Conservation (phyloP, 2,113 vertebrate species). For the Noctilio leporinus region DNA sequence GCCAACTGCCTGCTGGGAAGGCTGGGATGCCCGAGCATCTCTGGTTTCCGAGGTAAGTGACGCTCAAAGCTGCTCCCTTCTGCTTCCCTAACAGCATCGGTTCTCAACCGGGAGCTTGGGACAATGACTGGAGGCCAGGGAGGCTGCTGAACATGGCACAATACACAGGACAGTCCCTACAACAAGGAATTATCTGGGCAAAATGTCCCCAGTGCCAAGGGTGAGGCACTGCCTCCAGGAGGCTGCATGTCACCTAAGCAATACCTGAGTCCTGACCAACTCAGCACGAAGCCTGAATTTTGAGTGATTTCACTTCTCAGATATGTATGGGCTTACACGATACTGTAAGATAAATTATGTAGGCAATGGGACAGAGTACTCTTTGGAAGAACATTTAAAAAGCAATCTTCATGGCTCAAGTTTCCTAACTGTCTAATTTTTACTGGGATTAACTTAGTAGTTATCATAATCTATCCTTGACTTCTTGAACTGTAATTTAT, state of each 20-base stretch:
- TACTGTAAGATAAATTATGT: background rate
- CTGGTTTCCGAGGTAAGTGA: background rate
- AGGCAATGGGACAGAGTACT: background rate
- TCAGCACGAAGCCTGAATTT: background rate
- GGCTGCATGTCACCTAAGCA: background rate
- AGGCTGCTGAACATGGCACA: background rate
- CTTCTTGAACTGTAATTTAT: background rate
- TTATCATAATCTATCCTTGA: background rate
- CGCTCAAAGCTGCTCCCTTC: background rate
- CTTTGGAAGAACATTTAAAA: background rate
- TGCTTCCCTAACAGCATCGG: background rate
- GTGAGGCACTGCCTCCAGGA: background rate
- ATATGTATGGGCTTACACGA: background rate
- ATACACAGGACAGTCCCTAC: background rate
- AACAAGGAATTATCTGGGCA: background rate
- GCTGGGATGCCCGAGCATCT: background rate
- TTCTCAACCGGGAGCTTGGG: background rate
- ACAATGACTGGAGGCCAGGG: background rate
- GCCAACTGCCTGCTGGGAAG: background rate
- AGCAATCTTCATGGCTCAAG: background rate
- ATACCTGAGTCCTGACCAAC: background rate
- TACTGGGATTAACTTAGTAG: background rate
- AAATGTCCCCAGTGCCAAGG: background rate
- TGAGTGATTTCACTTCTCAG: background rate
- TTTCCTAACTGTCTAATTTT: background rate